Conservation (phyloP, 2,113 vertebrate genomes). For the Calidris pygmaea region DNA sequence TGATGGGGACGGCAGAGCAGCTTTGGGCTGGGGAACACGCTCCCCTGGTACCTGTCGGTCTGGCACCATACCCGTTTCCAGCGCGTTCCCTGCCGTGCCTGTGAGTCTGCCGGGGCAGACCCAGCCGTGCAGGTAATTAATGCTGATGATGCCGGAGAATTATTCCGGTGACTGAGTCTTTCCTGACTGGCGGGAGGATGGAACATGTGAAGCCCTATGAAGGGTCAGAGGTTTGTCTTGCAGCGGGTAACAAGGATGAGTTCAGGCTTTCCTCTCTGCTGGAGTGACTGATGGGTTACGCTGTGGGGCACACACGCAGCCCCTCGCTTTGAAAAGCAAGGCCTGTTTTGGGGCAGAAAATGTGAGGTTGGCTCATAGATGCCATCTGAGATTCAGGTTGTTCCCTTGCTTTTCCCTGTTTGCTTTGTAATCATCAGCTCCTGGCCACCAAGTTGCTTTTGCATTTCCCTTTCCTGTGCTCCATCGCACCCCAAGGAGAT, state of each 20-base stretch:
- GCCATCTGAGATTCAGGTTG: neutral
- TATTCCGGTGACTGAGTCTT: neutral
- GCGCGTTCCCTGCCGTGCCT: neutral
- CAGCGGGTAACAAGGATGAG: neutral
- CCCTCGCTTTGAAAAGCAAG: neutral
- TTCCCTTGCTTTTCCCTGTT: neutral
- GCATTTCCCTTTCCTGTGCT: neutral
- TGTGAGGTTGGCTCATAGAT: neutral
- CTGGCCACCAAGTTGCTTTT: neutral
- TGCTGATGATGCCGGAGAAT: neutral
- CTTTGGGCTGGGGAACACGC: neutral
- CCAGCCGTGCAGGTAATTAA: neutral
- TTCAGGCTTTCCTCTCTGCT: neutral
- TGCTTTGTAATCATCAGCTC: neutral
- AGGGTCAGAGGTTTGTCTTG: neutral
- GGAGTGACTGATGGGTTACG: neutral
- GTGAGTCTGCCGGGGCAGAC: neutral
- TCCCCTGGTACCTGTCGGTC: neutral
- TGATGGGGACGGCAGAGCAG: neutral
- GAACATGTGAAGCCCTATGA: neutral
- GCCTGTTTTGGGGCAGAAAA: neutral
- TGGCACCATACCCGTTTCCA: neutral
- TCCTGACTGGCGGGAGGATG: neutral
- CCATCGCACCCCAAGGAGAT: neutral
- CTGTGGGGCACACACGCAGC: neutral